Percentiles rank a stretch among this genome's conserved stretches.
These are phyloP conservation scores for Anser brachyrhynchus DNA, from an alignment of 2,113 vertebrate species.

Conservation along the genomic window DNA sequence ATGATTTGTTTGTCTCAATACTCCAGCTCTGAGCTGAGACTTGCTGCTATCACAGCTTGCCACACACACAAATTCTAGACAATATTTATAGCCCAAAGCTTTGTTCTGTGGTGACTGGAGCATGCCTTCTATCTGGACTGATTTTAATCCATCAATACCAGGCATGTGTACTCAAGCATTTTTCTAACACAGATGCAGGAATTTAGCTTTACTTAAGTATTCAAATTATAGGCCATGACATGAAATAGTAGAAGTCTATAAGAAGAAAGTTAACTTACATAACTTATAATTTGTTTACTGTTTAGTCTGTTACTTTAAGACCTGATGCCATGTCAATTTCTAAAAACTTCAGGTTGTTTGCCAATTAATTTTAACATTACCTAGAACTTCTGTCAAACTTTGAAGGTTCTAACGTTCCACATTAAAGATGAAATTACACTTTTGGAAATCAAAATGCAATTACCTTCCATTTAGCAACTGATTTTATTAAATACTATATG, in stretches of 20 bases:
- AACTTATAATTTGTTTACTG: background rate
- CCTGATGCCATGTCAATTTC: background rate
- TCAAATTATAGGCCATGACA: background rate
- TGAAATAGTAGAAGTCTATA: background rate
- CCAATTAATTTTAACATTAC: background rate
- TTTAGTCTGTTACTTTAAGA: background rate
- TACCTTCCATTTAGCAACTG: constrained; percentile 26
- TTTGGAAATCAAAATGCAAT: background rate
- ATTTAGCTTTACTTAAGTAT: background rate
- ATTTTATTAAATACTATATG: background rate
- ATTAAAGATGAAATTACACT: background rate
- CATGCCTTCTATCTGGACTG: background rate
- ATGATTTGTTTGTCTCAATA: background rate
- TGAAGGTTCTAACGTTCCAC: background rate
- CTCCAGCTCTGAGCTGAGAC: background rate
- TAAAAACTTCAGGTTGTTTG: background rate
- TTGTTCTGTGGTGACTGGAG: background rate
- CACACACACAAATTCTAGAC: background rate
- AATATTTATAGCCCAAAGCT: background rate
- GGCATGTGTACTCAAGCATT: background rate
- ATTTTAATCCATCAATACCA: background rate
- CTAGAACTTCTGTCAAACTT: background rate
- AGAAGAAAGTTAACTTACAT: background rate
- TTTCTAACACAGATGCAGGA: background rate
- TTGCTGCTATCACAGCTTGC: background rate